Conservation (phyloP, 2,113 vertebrate species). For the Burhinus oedicnemus region DNA sequence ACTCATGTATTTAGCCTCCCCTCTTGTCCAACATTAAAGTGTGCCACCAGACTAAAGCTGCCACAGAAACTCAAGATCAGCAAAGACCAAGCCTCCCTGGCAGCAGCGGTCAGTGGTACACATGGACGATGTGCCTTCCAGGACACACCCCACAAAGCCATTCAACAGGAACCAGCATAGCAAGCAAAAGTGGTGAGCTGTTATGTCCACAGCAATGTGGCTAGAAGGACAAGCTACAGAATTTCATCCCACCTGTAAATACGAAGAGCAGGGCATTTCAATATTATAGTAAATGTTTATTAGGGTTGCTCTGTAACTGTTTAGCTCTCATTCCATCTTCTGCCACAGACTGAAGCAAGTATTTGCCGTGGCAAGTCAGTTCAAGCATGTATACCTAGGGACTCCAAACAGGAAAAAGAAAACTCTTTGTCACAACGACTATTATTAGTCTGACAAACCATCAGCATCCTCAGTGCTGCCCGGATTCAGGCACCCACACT, state of each 20-base stretch:
- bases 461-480: not conserved
- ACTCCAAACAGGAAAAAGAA: not conserved
- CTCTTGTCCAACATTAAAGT: not conserved
- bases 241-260: not conserved
- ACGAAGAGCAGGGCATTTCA: not conserved
- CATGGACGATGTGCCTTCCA: accelerated
- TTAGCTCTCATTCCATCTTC: not conserved
- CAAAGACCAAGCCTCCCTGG: not conserved
- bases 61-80: not conserved
- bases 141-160: accelerated
- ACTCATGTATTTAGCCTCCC: not conserved
- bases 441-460: not conserved
- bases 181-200: not conserved
- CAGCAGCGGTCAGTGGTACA: not conserved
- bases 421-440: accelerated
- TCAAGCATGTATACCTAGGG: not conserved
- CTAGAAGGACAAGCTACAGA: not conserved
- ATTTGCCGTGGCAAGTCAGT: not conserved
- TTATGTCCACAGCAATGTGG: accelerated
- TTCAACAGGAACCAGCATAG: accelerated
- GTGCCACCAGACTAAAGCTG: not conserved
- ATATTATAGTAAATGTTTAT: not conserved
- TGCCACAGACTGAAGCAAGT: not conserved
- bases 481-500: not conserved
- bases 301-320: not conserved